phyloP scores from a whole-genome alignment of 2,888 invertebrate species.

The Neocrepidodera transversa region DNA sequence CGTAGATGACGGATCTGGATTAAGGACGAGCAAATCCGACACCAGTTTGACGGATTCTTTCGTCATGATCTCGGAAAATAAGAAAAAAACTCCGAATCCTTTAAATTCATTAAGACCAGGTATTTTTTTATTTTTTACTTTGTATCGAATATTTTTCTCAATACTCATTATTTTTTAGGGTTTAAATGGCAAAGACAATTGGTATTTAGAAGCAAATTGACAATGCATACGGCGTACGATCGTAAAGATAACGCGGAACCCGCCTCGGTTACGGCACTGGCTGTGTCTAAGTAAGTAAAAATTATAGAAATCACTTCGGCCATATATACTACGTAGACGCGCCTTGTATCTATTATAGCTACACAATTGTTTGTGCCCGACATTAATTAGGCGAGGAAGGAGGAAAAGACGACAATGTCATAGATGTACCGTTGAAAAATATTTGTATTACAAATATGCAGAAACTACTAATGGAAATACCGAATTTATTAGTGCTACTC shows the following conservation, averaged over 20 bases:
- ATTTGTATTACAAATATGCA: too few species aligned
- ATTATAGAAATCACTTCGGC: background rate
- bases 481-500: too few species aligned
- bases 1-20: conserved; percentile 61
- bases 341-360: too few species aligned
- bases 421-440: too few species aligned
- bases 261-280: conserved; percentile 93
- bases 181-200: conserved; percentile 92
- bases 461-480: too few species aligned
- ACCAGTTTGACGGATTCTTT: conserved; percentile 91
- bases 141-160: too few species aligned
- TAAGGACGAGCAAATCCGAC: conserved; percentile 88
- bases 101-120: conserved; percentile 56
- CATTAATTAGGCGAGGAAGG: too few species aligned
- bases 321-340: too few species aligned
- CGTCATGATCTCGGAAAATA: conserved; percentile 75
- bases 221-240: conserved; percentile 97
- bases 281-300: conserved; percentile 79
- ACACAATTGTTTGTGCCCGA: too few species aligned
- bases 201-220: conserved; percentile 91
- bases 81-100: conserved; percentile 57
- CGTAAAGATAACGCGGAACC: conserved; percentile 97
- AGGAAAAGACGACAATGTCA: too few species aligned
- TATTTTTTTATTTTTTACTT: too few species aligned
- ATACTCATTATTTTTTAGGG: conserved; percentile 59